Evolutionary conservation across 2,113 vertebrate genomes (phyloP).

Genomic region (Malurus melanocephalus): DNA sequence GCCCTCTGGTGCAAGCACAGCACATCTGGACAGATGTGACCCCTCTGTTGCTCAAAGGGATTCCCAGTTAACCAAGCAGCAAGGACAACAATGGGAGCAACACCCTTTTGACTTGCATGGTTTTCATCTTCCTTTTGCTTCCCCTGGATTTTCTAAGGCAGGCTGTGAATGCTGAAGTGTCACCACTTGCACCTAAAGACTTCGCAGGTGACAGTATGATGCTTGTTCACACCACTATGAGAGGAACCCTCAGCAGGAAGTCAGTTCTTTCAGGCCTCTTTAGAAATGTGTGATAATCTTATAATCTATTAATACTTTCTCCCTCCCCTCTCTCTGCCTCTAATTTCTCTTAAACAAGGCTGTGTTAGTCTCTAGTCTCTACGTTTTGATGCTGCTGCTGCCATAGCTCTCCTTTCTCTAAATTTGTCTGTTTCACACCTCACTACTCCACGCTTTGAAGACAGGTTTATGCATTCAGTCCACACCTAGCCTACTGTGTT

Average conservation of each 20-base stretch:
- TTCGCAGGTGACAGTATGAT: conserved; percentile 39
- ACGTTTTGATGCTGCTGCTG: background rate
- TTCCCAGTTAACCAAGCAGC: conserved; percentile 37
- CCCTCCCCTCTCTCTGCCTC: conserved; percentile 38
- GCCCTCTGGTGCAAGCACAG: background rate
- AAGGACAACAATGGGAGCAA: conserved; percentile 36
- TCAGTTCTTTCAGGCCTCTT: conserved; percentile 39
- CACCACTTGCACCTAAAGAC: conserved; percentile 51
- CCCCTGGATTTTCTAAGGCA: conserved; percentile 48
- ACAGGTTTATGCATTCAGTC: conserved; percentile 5
- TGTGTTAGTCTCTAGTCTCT: conserved; percentile 20
- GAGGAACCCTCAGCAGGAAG: conserved; percentile 56
- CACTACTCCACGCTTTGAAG: background rate
- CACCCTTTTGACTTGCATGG: conserved; percentile 45
- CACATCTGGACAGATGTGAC: background rate
- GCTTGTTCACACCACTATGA: conserved; percentile 58
- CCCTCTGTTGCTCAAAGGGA: conserved; percentile 20
- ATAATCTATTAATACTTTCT: conserved; percentile 52
- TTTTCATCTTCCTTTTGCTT: conserved; percentile 52
- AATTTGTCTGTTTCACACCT: conserved; percentile 46
- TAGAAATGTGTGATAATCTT: conserved; percentile 61
- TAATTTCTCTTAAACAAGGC: conserved; percentile 50
- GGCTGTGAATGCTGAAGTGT: conserved; percentile 56
- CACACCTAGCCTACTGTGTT: conserved; percentile 18
- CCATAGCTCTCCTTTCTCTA: conserved; percentile 8